These are phyloP conservation scores for Phalloptychus januarius DNA, from an alignment of 2,797 vertebrate species.

Conservation along the genomic window DNA sequence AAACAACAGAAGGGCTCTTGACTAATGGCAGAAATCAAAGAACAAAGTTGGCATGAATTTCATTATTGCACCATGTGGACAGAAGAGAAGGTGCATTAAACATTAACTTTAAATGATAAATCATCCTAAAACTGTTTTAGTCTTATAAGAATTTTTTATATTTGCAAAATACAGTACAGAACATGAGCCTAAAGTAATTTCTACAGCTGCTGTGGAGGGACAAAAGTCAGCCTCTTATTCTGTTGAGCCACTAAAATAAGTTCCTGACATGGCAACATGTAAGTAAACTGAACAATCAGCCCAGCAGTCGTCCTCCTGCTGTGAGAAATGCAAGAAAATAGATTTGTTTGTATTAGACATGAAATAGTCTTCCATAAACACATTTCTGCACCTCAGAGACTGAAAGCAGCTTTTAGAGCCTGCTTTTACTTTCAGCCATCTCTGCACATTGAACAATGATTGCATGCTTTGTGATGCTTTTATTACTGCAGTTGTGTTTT, in stretches of 20 bases:
- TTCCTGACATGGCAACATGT: not conserved
- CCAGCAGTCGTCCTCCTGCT: not conserved
- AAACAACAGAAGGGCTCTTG: not conserved
- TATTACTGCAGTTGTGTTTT: slow-evolving; percentile 5
- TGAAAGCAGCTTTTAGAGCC: slow-evolving; percentile 3
- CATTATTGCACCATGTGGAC: not conserved
- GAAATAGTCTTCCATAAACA: slow-evolving; percentile 1
- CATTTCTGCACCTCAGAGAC: not conserved
- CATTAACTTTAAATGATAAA: not conserved
- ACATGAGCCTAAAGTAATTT: not conserved
- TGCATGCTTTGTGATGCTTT: slow-evolving; percentile 5
- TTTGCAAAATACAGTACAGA: not conserved
- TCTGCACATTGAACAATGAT: not conserved
- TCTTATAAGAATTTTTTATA: not conserved
- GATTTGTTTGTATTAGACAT: not conserved
- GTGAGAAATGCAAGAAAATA: not conserved
- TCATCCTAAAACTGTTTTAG: not conserved
- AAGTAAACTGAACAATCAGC: not conserved
- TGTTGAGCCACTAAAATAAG: not conserved
- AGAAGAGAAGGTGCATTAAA: not conserved
- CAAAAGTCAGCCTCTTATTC: not conserved
- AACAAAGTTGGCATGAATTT: not conserved
- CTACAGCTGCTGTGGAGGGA: not conserved
- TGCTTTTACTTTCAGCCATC: not conserved
- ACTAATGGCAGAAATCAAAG: not conserved